phyloP scores from a whole-genome alignment of 2,113 vertebrate species.

The Harpagus bidentatus region DNA sequence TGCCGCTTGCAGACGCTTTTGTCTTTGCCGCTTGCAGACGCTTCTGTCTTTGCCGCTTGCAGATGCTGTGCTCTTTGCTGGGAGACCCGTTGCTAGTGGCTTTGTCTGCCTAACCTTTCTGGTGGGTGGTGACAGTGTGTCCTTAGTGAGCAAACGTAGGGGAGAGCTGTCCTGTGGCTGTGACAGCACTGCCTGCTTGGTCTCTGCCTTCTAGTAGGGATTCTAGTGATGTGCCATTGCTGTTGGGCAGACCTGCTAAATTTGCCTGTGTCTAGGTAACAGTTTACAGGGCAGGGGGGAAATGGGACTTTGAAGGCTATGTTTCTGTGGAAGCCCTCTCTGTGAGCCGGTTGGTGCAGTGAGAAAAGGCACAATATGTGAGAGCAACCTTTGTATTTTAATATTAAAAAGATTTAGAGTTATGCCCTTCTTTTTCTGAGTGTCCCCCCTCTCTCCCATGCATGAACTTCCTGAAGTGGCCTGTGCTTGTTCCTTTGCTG shows the following conservation, averaged over 20 bases:
- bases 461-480: not conserved
- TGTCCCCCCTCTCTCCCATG: not conserved
- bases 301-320: not conserved
- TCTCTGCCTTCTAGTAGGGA: not conserved
- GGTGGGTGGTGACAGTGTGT: not conserved
- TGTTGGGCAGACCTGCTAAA: not conserved
- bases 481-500: not conserved
- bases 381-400: not conserved
- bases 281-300: not conserved
- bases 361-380: not conserved
- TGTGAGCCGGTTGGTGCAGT: not conserved
- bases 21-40: not conserved
- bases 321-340: not conserved
- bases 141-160: not conserved
- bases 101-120: not conserved
- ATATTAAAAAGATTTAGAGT: not conserved
- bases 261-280: not conserved
- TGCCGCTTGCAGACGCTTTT: not conserved
- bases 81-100: not conserved
- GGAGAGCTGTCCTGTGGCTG: not conserved
- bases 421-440: not conserved
- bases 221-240: not conserved
- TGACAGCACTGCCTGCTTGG: not conserved
- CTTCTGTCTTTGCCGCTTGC: not conserved
- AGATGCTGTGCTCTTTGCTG: not conserved